Evolutionary conservation across 2,888 invertebrate species (phyloP), one percentile per base, ranked within the genome.

Genomic region (Eueremaeus valkanovi): DNA sequence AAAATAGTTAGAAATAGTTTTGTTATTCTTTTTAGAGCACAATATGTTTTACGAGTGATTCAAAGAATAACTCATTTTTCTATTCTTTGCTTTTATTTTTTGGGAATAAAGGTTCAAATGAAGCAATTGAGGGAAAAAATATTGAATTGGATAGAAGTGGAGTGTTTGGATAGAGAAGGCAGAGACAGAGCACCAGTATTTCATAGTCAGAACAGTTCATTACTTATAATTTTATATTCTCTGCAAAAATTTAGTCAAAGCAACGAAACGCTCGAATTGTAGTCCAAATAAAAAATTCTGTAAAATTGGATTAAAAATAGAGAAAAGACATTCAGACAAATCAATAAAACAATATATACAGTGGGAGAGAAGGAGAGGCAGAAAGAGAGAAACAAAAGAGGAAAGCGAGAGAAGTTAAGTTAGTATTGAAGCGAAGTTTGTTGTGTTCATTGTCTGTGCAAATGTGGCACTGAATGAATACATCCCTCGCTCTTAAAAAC

Each of bases 131-230:
- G 3, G 11, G 33, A 66, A 33, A 31, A 36, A n/a, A n/a, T 66
- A 36, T 21, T 36, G 18, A 58, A 58, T 58, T 51, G 51, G 61
- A 61, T 6, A 61, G 61, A 9, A 61, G 6, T 29, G 13, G 31
- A 33, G 36, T 66, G 5, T 66, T 66, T n/a, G n/a, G 16, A 36
- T n/a, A n/a, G 29, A 5, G 58, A 58, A 24, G 58, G n/a, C 58
- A 51, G 51, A n/a, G 51, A 6, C n/a, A n/a, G n/a, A 24, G 58
- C 13, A 9, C 11, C 63, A 63, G 18, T 66, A 36, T 66, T 36
- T 31, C 36, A 36, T 66, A 66, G 66, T 66, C 66, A 66, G 16
- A 66, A n/a, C 66, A 66, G 66, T 66, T 66, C 66, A 66, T 66
- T 66, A 66, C 36, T 3, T 18, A 66, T n/a, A 66, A 18, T 36